Percentiles rank a stretch among this genome's conserved stretches.
Evolutionary conservation across 2,888 invertebrate genomes (phyloP).

Genomic region (Agrotis puta): DNA sequence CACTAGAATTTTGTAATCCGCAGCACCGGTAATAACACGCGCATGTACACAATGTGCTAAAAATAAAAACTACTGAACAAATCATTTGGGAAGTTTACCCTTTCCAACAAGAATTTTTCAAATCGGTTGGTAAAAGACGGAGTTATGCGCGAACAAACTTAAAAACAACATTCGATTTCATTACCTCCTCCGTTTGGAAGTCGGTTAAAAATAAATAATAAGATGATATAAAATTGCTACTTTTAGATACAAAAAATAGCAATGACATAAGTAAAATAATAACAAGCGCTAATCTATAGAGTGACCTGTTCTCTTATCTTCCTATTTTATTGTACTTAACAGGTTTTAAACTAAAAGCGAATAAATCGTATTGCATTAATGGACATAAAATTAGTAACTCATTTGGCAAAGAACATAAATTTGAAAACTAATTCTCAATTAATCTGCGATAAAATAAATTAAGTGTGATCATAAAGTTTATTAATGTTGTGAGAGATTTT

Average conservation of each 20-base stretch:
- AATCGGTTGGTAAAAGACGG: no score
- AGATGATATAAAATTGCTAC: conserved; percentile 11
- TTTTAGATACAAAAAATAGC: conserved; percentile 34
- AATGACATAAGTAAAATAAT: conserved; percentile 40
- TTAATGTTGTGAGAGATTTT: conserved; percentile 57
- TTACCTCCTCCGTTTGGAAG: no score
- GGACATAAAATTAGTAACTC: conserved; percentile 48
- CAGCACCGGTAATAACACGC: no score
- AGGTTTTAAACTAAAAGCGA: conserved; percentile 38
- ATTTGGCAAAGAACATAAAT: conserved; percentile 64
- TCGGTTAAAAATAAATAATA: no score
- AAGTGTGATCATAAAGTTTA: conserved; percentile 61
- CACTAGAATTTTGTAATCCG: no score
- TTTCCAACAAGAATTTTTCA: no score
- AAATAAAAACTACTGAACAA: no score
- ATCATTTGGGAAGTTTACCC: no score
- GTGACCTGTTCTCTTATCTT: conserved; percentile 55
- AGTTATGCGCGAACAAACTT: no score
- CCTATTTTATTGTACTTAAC: conserved; percentile 43
- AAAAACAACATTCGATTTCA: no score
- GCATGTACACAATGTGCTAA: no score
- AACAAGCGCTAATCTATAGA: conserved; percentile 40
- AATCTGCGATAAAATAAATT: conserved; percentile 67
- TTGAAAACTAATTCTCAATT: conserved; percentile 64
- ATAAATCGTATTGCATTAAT: conserved; percentile 49